phyloP scores from a whole-genome alignment of 2,113 vertebrate species.

The Otus sunia region DNA sequence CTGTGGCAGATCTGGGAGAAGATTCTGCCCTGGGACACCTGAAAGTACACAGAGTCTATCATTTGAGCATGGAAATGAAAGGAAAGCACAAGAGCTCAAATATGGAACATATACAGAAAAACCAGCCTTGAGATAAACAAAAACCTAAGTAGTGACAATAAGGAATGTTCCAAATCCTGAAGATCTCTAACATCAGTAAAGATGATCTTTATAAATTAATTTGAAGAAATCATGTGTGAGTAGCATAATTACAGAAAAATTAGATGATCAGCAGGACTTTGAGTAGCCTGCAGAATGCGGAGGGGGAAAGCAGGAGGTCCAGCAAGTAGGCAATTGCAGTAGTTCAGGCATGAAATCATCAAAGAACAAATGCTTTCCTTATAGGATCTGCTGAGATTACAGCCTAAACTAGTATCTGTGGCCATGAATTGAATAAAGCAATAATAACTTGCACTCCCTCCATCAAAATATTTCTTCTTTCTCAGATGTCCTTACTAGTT shows the following conservation, averaged over 20 bases:
- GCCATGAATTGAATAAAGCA: not conserved
- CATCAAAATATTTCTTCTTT: not conserved
- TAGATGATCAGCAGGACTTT: not conserved
- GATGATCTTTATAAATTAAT: not conserved
- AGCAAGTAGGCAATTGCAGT: not conserved
- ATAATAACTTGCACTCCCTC: not conserved
- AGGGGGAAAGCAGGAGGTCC: not conserved
- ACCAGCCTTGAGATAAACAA: not conserved
- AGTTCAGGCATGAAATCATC: conserved; percentile 4
- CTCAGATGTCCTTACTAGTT: not conserved
- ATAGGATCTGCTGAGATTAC: conserved; percentile 5
- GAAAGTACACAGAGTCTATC: not conserved
- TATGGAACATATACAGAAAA: not conserved
- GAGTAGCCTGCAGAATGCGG: not conserved
- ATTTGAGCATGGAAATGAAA: not conserved
- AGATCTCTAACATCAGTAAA: not conserved
- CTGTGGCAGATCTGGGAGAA: not conserved
- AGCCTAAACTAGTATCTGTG: not conserved
- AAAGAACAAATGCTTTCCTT: not conserved
- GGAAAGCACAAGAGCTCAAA: not conserved
- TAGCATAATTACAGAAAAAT: not conserved
- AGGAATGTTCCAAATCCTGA: not conserved
- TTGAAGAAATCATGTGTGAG: not conserved
- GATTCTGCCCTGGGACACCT: not conserved
- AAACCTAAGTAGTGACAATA: not conserved